Conservation (phyloP, 1,140 invertebrate species). For the Lysiphlebus fabarum region DNA sequence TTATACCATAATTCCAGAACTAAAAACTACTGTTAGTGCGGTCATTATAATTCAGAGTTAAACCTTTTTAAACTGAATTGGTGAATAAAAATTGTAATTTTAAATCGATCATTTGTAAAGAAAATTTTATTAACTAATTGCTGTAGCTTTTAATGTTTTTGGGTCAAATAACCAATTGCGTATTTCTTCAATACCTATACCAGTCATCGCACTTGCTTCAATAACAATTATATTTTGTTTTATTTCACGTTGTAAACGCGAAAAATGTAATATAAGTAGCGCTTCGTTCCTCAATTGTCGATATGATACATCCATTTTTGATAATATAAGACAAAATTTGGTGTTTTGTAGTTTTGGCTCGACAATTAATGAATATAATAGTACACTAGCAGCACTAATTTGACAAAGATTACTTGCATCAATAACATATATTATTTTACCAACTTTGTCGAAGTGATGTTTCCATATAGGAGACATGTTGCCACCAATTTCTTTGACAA, state of each 20-base stretch:
- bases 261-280: constrained; percentile 72
- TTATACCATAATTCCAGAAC: no score
- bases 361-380: constrained; percentile 71
- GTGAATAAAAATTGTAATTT: no score
- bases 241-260: constrained; percentile 64
- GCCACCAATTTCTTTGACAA: constrained; percentile 70
- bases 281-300: constrained; percentile 80
- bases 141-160: constrained; percentile 30
- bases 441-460: constrained; percentile 65
- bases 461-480: constrained; percentile 76
- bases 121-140: neutral
- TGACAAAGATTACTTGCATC: constrained; percentile 78
- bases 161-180: constrained; percentile 60
- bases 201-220: constrained; percentile 70
- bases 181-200: constrained; percentile 66
- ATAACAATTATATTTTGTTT: constrained; percentile 64
- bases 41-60: no score
- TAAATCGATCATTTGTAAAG: no score
- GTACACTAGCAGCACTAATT: constrained; percentile 74
- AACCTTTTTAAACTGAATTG: no score
- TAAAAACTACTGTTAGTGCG: no score
- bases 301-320: constrained; percentile 80
- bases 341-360: constrained; percentile 63
- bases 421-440: constrained; percentile 72
- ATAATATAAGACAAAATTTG: constrained; percentile 70